Evolutionary conservation across 2,113 vertebrate genomes (phyloP).

Genomic region (Garra rufa): DNA sequence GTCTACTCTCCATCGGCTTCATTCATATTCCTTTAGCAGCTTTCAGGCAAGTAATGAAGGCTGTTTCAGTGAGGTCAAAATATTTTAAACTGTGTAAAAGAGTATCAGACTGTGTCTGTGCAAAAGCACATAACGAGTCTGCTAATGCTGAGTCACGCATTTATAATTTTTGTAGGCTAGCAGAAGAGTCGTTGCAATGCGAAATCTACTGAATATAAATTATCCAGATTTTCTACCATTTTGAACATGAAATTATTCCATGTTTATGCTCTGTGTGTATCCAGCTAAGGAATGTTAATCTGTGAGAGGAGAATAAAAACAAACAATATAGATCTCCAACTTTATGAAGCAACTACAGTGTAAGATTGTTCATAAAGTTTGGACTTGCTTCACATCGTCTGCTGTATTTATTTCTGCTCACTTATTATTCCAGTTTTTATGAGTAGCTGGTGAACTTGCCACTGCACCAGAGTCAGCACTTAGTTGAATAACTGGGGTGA

Average conservation of each 20-base stretch:
- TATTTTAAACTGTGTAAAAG: background rate
- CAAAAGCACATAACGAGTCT: background rate
- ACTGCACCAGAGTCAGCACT: background rate
- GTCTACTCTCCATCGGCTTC: too few relatives aligned
- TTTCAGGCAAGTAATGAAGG: background rate
- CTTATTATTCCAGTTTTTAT: background rate
- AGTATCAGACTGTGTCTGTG: background rate
- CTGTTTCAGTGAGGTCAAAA: background rate
- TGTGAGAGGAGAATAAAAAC: constrained; percentile 3
- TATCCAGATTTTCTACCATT: background rate
- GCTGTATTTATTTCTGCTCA: background rate
- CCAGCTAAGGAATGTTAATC: background rate
- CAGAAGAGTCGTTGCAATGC: background rate
- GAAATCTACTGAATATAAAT: background rate
- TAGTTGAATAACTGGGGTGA: background rate
- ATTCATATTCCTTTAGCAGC: background rate
- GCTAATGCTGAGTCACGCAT: background rate
- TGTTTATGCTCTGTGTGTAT: background rate
- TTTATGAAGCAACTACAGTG: background rate
- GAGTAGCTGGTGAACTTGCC: background rate
- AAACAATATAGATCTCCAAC: background rate
- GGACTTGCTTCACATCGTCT: background rate
- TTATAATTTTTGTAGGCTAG: background rate
- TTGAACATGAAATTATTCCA: background rate
- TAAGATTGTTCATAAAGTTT: background rate